These are phyloP conservation scores for Teleopsis dalmanni DNA, from an alignment of 1,140 invertebrate species.

Conservation along the genomic window DNA sequence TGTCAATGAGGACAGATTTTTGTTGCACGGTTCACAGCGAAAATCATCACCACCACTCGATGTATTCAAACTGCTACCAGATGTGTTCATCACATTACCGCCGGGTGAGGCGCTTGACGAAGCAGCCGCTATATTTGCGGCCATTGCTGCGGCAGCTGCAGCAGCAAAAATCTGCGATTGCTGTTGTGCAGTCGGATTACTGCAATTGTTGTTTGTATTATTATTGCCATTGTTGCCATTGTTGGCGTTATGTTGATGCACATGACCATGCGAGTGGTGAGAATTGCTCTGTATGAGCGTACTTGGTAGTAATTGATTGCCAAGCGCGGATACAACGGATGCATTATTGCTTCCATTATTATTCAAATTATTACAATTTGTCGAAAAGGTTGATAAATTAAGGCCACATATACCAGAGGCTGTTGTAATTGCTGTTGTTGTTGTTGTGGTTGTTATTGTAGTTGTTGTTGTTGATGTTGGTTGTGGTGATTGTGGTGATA, in stretches of 20 bases:
- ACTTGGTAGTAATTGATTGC: constrained; percentile 11
- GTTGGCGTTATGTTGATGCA: neutral
- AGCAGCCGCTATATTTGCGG: constrained; percentile 18
- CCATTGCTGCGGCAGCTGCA: constrained; percentile 37
- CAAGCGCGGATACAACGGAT: constrained; percentile 8
- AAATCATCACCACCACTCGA: constrained; percentile 57
- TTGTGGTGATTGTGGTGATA: no score
- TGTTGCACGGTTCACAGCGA: constrained; percentile 81
- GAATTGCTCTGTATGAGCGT: constrained; percentile 16
- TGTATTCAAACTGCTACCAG: constrained; percentile 42
- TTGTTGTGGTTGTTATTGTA: constrained; percentile 26
- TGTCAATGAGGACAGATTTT: constrained; percentile 73
- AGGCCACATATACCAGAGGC: constrained; percentile 40
- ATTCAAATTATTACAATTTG: constrained; percentile 20
- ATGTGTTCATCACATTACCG: constrained; percentile 14
- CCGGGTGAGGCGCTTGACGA: constrained; percentile 15
- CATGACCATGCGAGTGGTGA: constrained; percentile 11
- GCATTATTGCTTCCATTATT: constrained; percentile 14
- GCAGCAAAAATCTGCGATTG: constrained; percentile 36
- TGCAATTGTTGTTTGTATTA: constrained; percentile 4
- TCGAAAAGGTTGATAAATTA: constrained; percentile 38
- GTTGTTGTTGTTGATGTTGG: constrained; percentile 16
- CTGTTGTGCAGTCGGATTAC: constrained; percentile 19
- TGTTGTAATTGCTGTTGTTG: constrained; percentile 25
- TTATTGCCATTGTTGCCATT: constrained; percentile 2